Percentiles rank a stretch among this genome's conserved stretches.
Evolutionary conservation across 1,140 invertebrate genomes (phyloP).

Genomic region (Brachionus rotundiformis): DNA sequence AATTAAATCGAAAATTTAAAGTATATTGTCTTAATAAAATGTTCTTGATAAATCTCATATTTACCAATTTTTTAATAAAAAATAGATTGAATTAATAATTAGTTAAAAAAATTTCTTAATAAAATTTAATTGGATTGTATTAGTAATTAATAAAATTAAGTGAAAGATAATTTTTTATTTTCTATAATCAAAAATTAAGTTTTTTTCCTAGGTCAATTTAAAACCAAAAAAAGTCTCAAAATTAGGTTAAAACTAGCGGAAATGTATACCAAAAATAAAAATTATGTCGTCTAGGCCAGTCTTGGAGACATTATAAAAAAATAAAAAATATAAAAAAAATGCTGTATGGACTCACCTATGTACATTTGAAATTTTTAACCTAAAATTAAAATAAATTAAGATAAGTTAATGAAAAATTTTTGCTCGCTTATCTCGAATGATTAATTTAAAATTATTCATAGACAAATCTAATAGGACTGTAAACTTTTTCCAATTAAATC

Average conservation of each 20-base stretch:
- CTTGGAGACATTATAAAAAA: not conserved
- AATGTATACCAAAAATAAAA: not conserved
- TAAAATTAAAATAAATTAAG: constrained; percentile 5
- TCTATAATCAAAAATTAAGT: not conserved
- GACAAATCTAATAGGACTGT: not conserved
- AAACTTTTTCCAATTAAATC: not conserved
- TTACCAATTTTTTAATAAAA: too few species aligned
- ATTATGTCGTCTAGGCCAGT: not conserved
- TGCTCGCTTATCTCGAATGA: not conserved
- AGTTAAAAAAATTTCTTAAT: too few species aligned
- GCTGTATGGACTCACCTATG: not conserved
- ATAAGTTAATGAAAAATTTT: not conserved
- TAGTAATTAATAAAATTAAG: too few species aligned
- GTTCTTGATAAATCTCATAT: too few species aligned
- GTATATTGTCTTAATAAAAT: too few species aligned
- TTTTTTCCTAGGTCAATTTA: not conserved
- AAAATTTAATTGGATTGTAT: too few species aligned
- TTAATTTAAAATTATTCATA: not conserved
- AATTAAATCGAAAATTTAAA: too few species aligned
- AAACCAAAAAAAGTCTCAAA: not conserved
- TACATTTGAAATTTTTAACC: not conserved
- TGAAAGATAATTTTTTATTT: too few species aligned
- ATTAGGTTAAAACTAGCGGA: constrained; percentile 25
- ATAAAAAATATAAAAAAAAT: too few species aligned
- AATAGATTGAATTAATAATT: too few species aligned